These are phyloP conservation scores for Orchesellides sinensis DNA, from an alignment of 2,888 invertebrate species.

Conservation along the genomic window DNA sequence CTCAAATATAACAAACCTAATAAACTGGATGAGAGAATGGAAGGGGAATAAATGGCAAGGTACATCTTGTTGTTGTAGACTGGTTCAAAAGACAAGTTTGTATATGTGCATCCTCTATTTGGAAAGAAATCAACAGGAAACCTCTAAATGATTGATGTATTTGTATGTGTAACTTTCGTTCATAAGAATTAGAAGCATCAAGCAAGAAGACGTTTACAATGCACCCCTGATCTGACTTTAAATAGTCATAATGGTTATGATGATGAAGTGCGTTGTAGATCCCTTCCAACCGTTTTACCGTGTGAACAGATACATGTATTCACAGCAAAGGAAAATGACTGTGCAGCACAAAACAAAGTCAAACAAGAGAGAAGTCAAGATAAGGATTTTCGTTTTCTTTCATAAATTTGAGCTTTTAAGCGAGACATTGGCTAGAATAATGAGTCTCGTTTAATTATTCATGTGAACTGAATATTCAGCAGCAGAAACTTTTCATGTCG, in stretches of 20 bases:
- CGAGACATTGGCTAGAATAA: constrained; percentile 42
- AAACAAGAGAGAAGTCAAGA: constrained; percentile 49
- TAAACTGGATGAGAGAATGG: too few relatives aligned
- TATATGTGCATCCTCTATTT: too few relatives aligned
- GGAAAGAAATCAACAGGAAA: constrained; percentile 4
- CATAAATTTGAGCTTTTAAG: constrained; percentile 16
- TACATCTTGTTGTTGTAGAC: too few relatives aligned
- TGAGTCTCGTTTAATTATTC: constrained; percentile 67
- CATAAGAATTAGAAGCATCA: background rate
- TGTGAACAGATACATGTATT: background rate
- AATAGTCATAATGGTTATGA: background rate
- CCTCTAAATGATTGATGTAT: constrained; percentile 11
- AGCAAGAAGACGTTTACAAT: background rate
- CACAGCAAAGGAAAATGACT: background rate
- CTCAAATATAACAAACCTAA: background rate
- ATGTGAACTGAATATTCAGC: constrained; percentile 69
- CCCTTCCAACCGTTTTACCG: background rate
- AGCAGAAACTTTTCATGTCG: constrained; percentile 9
- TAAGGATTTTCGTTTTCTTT: constrained; percentile 37
- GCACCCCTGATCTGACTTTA: background rate
- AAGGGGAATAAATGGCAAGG: background rate
- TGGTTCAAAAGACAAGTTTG: too few relatives aligned
- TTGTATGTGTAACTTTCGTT: background rate
- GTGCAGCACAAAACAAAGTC: background rate
- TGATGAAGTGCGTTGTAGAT: background rate